These are phyloP conservation scores for Tragulus kanchil DNA, from an alignment of 2,113 vertebrate genomes.

Conservation along the genomic window DNA sequence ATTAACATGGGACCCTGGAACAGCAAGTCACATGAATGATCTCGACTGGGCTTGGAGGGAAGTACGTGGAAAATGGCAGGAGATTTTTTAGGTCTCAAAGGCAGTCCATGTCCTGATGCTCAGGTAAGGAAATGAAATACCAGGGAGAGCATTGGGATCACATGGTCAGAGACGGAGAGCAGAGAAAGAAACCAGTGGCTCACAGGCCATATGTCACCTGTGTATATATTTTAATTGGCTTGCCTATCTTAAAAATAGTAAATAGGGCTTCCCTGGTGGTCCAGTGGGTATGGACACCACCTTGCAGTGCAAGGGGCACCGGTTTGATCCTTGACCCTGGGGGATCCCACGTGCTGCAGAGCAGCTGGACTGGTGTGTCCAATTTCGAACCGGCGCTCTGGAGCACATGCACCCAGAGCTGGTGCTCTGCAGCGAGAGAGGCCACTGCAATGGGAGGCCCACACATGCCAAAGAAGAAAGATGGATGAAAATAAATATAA, in stretches of 20 bases:
- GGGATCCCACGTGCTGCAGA: too few relatives aligned
- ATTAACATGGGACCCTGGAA: neutral
- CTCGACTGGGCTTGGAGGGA: neutral
- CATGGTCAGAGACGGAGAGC: neutral
- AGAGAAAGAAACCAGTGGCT: neutral
- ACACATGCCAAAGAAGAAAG: too few relatives aligned
- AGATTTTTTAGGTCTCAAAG: neutral
- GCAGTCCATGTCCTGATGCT: neutral
- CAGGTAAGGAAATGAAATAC: neutral
- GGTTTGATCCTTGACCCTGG: too few relatives aligned
- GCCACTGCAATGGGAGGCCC: too few relatives aligned
- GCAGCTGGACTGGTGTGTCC: too few relatives aligned
- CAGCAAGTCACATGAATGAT: neutral
- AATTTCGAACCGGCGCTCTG: too few relatives aligned
- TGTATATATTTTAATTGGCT: neutral
- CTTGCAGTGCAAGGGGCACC: too few relatives aligned
- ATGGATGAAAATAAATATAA: too few relatives aligned
- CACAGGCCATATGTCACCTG: neutral
- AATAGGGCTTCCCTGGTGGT: neutral
- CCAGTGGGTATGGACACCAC: too few relatives aligned
- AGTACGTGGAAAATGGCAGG: neutral
- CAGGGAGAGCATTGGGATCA: neutral
- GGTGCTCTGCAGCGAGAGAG: too few relatives aligned
- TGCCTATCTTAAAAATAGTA: neutral
- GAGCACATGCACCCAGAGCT: too few relatives aligned